Evolutionary conservation across 2,888 invertebrate genomes (phyloP), one percentile per base, ranked within the genome.

Genomic region (Dryobota labecula): DNA sequence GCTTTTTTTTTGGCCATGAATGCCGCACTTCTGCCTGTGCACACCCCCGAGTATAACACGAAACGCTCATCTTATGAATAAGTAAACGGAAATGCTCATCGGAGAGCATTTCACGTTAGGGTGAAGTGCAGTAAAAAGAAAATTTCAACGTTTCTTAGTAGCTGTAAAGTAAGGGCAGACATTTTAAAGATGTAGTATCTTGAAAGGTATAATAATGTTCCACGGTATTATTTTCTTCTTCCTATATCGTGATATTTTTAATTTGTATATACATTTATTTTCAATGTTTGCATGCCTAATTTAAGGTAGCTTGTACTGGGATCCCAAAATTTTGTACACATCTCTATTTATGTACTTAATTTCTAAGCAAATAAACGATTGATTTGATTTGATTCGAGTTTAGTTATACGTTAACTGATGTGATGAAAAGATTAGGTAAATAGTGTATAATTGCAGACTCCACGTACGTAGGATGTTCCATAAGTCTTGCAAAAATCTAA

Each of bases 21-120:
- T 47, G 41, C 11, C 11, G 30, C 11, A 20, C 24, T 24, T 68
- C 54, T 7, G 45, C 27, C 20, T 60, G 13, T 45, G 11, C 43
- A n/a, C 11, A 33, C 24, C 20, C 9, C 11, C 15, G 11, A n/a
- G 15, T 15, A 57, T 15, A n/a, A 15, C 33, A 70, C 70, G n/a
- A 57, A n/a, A 43, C 51, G n/a, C 49, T 58, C 43, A 11, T 27
- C 43, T 70, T 51, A 36, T 70, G 70, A 70, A 70, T 70, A 70
- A 70, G 2, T 70, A n/a, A 70, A 36, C 41, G 43, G 7, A 58
- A 51, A n/a, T 7, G 13, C 36, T 27, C 70, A 27, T 27, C 27
- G 9, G 24, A 6, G 49, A 57, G 43, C 41, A 36, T 43, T 70
- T 9, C n/a, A 36, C 13, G 24, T 43, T n/a, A 57, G 38, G 41